A percentile compares a stretch with the other conserved stretches of the same genome.
phyloP scores from a whole-genome alignment of 2,888 invertebrate genomes.

The Atrina japonica region DNA sequence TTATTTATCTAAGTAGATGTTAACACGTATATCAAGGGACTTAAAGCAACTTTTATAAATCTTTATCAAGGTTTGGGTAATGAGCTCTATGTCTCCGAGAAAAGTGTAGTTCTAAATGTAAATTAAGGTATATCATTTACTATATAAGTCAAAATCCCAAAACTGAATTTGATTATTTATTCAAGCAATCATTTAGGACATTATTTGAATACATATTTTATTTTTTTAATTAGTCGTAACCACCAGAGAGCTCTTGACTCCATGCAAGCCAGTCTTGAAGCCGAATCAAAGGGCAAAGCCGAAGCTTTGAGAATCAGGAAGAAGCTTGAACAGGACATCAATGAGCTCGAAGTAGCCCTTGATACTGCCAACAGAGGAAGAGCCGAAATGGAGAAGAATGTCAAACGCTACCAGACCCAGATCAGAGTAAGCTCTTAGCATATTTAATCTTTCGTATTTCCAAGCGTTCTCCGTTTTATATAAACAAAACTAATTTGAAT shows the following conservation, averaged over 20 bases:
- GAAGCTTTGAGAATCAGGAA: constrained; percentile 99
- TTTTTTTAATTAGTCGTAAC: constrained; percentile 90
- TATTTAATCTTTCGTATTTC: neutral
- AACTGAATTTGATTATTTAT: no score
- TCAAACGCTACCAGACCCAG: constrained; percentile 99
- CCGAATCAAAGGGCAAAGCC: constrained; percentile 99
- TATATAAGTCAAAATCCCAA: no score
- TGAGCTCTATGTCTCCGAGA: no score
- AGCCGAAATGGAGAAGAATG: constrained; percentile 99
- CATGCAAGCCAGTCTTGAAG: constrained; percentile 99
- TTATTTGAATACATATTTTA: neutral
- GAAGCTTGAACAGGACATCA: constrained; percentile 99
- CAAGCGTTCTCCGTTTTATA: neutral
- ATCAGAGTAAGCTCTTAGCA: constrained; percentile 86
- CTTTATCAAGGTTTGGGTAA: no score
- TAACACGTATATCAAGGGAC: no score
- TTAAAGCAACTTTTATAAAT: no score
- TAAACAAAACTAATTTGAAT: neutral
- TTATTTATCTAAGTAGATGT: no score
- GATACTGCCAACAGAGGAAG: constrained; percentile 99
- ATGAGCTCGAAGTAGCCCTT: constrained; percentile 98
- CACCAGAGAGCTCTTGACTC: constrained; percentile 99
- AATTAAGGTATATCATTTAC: no score
- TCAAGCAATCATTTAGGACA: no score
- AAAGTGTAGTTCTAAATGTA: no score